These are phyloP conservation scores for Siniperca chuatsi DNA, from an alignment of 2,113 vertebrate genomes.

Conservation along the genomic window DNA sequence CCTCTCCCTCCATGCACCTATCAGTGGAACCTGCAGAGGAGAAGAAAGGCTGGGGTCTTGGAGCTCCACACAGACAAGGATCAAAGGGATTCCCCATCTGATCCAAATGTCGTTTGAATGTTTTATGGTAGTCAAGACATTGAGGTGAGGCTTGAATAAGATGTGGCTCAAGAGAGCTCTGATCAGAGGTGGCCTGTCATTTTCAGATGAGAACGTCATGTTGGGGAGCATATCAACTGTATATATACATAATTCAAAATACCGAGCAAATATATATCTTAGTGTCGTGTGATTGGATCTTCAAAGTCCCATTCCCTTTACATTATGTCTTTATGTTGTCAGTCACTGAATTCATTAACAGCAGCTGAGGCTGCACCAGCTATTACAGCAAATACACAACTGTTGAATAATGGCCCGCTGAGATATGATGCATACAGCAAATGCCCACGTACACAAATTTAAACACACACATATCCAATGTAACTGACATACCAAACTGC, in stretches of 20 bases:
- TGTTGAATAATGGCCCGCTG: constrained; percentile 8
- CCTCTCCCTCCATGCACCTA: constrained; percentile 49
- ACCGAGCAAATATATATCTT: not conserved
- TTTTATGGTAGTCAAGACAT: constrained; percentile 37
- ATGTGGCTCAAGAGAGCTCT: constrained; percentile 24
- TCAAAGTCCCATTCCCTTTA: constrained; percentile 1
- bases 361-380: constrained; percentile 14
- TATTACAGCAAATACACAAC: not conserved
- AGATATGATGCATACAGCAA: constrained; percentile 13
- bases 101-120: constrained; percentile 66
- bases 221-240: not conserved
- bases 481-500: constrained; percentile 13
- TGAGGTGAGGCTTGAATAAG: constrained; percentile 33
- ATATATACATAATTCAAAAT: constrained; percentile 4
- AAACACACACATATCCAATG: constrained; percentile 1
- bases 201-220: not conserved
- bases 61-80: constrained; percentile 43
- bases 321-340: constrained; percentile 21
- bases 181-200: constrained; percentile 36
- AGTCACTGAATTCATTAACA: constrained; percentile 29
- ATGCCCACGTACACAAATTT: not conserved
- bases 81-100: constrained; percentile 64
- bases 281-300: constrained; percentile 6
- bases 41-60: constrained; percentile 14
- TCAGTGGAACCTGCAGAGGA: constrained; percentile 29